Conservation (phyloP, 2,888 invertebrate genomes). For the Emmelina monodactyla region DNA sequence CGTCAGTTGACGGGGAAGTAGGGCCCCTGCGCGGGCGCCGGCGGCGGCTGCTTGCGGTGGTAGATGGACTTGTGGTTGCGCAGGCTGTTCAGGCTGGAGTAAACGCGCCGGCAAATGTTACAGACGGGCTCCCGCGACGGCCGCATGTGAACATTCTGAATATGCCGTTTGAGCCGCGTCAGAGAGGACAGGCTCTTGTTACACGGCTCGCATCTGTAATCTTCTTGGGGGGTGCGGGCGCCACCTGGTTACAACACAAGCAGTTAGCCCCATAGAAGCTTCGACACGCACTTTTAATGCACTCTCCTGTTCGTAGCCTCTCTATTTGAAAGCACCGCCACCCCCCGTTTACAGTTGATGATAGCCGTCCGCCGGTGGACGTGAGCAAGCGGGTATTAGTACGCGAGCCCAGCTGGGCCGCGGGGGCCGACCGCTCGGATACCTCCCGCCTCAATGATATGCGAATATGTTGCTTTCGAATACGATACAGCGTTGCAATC, state of each 20-base stretch:
- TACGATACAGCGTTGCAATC: slow-evolving; percentile 50
- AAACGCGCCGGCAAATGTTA: slow-evolving; percentile 91
- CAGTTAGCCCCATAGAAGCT: slow-evolving; percentile 61
- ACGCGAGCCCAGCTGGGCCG: slow-evolving; percentile 10
- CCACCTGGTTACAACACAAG: slow-evolving; percentile 72
- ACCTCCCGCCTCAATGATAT: slow-evolving; percentile 46
- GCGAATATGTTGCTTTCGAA: slow-evolving; percentile 41
- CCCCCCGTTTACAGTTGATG: slow-evolving; percentile 49
- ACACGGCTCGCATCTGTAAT: slow-evolving; percentile 91
- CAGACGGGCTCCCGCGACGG: slow-evolving; percentile 90
- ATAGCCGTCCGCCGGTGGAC: slow-evolving; percentile 42
- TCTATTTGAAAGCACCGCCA: slow-evolving; percentile 56
- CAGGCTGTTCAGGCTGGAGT: slow-evolving; percentile 89
- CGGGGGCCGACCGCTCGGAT: background rate
- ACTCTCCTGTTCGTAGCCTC: slow-evolving; percentile 62
- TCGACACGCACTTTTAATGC: slow-evolving; percentile 60
- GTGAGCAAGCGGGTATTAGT: slow-evolving; percentile 56
- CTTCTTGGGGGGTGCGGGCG: slow-evolving; percentile 81
- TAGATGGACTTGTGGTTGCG: slow-evolving; percentile 94
- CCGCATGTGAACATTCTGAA: slow-evolving; percentile 91
- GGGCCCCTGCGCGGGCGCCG: slow-evolving; percentile 41
- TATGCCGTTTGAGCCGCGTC: slow-evolving; percentile 88
- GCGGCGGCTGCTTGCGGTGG: slow-evolving; percentile 81
- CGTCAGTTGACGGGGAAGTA: slow-evolving; percentile 59
- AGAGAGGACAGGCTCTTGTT: slow-evolving; percentile 89